Evolutionary conservation across 2,888 invertebrate genomes (phyloP).

Genomic region (Agonum fuliginosum): DNA sequence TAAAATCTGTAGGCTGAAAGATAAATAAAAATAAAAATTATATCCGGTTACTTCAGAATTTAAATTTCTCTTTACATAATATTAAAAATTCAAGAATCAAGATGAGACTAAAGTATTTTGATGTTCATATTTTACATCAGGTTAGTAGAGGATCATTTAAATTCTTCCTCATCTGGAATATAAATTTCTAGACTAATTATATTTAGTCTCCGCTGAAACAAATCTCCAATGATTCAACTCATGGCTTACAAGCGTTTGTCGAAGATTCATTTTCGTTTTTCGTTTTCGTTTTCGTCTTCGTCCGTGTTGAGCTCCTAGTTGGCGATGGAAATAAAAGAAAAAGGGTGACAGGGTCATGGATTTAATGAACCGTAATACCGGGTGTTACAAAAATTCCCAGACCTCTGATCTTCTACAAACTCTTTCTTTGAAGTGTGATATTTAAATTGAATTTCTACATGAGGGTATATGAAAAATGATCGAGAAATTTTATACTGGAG

Average conservation of each 20-base stretch:
- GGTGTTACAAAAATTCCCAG: not conserved
- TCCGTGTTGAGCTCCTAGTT: not conserved
- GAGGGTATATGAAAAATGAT: not conserved
- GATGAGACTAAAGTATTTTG: no score
- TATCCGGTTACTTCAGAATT: no score
- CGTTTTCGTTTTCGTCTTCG: not conserved
- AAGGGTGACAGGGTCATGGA: slow-evolving; percentile 4
- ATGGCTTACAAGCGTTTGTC: not conserved
- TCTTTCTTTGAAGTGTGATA: not conserved
- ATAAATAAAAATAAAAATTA: no score
- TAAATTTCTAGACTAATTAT: not conserved
- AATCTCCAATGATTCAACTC: no score
- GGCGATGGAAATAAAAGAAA: not conserved
- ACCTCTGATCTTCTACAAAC: not conserved
- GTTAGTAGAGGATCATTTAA: no score
- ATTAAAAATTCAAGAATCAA: no score
- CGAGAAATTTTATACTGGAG: no score
- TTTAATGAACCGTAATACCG: slow-evolving; percentile 32
- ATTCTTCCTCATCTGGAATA: not conserved
- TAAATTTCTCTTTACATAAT: no score
- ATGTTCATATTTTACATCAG: no score
- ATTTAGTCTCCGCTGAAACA: no score
- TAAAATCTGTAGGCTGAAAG: no score
- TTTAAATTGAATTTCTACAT: not conserved
- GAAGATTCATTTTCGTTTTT: no score